These are phyloP conservation scores for Scarus forsteni DNA, from an alignment of 2,797 vertebrate genomes.

Conservation along the genomic window DNA sequence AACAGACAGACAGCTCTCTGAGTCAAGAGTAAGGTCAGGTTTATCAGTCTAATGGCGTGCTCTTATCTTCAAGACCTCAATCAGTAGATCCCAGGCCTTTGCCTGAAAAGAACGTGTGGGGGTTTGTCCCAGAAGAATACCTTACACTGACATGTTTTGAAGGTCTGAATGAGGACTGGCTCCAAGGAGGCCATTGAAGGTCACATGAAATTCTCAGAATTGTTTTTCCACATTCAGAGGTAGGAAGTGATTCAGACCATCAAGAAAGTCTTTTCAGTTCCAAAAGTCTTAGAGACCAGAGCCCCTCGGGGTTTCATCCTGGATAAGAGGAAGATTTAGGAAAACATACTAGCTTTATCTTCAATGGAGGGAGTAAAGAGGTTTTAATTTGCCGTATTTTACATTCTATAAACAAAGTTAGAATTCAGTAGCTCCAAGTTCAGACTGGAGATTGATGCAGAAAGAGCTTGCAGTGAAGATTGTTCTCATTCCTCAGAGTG, in stretches of 20 bases:
- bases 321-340: not conserved
- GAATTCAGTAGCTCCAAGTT: not conserved
- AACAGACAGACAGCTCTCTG: slow-evolving; percentile 24
- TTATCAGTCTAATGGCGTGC: slow-evolving; percentile 48
- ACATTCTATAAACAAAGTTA: not conserved
- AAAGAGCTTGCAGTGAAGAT: not conserved
- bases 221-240: slow-evolving; percentile 49
- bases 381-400: not conserved
- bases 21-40: slow-evolving; percentile 43
- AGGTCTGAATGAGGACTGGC: slow-evolving; percentile 26
- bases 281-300: not conserved
- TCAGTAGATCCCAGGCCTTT: slow-evolving; percentile 37
- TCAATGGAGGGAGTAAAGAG: not conserved
- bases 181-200: slow-evolving; percentile 30
- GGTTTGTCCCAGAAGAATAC: not conserved
- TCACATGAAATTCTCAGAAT: slow-evolving; percentile 58
- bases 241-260: slow-evolving; percentile 14
- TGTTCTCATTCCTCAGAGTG: slow-evolving; percentile 34
- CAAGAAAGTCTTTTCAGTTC: slow-evolving; percentile 2
- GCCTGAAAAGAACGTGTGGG: not conserved
- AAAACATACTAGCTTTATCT: slow-evolving; percentile 5
- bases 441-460: not conserved
- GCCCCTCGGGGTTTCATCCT: not conserved
- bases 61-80: slow-evolving; percentile 47
- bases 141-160: slow-evolving; percentile 59